These are phyloP conservation scores for Brachionus plicatilis DNA, from an alignment of 1,140 invertebrate species.

Conservation along the genomic window DNA sequence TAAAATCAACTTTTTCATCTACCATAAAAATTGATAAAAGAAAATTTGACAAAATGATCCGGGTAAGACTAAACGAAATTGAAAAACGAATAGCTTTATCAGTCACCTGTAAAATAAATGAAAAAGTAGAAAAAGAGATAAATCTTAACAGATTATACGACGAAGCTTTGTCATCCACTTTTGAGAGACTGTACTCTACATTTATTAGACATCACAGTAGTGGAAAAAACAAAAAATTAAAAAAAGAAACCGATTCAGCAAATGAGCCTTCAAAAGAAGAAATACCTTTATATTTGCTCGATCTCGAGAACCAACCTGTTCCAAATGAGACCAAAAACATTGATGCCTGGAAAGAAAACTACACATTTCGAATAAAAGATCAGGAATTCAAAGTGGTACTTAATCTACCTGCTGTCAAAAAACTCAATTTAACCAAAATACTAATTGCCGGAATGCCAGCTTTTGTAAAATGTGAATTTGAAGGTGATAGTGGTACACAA, in stretches of 20 bases:
- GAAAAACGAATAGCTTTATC: neutral
- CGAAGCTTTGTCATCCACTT: neutral
- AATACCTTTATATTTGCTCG: neutral
- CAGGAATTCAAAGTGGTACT: slow-evolving; percentile 31
- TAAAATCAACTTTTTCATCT: neutral
- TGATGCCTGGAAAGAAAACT: slow-evolving; percentile 35
- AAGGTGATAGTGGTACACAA: neutral
- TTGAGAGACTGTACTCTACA: neutral
- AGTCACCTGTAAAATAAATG: slow-evolving; percentile 15
- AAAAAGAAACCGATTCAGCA: neutral
- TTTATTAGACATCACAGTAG: neutral
- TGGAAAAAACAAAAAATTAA: slow-evolving; percentile 12
- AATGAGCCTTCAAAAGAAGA: neutral
- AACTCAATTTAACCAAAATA: neutral
- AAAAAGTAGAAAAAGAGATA: slow-evolving; percentile 1
- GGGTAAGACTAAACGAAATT: neutral
- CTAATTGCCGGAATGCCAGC: slow-evolving; percentile 32
- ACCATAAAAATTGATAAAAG: neutral
- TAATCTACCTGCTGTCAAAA: slow-evolving; percentile 20
- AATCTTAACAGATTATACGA: slow-evolving; percentile 30
- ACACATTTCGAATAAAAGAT: slow-evolving; percentile 1
- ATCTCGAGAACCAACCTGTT: neutral
- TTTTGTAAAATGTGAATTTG: neutral
- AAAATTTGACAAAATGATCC: slow-evolving; percentile 30
- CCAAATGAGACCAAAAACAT: slow-evolving; percentile 30